These are phyloP conservation scores for Lacerta viridis DNA, from an alignment of 2,797 vertebrate genomes.

Conservation along the genomic window DNA sequence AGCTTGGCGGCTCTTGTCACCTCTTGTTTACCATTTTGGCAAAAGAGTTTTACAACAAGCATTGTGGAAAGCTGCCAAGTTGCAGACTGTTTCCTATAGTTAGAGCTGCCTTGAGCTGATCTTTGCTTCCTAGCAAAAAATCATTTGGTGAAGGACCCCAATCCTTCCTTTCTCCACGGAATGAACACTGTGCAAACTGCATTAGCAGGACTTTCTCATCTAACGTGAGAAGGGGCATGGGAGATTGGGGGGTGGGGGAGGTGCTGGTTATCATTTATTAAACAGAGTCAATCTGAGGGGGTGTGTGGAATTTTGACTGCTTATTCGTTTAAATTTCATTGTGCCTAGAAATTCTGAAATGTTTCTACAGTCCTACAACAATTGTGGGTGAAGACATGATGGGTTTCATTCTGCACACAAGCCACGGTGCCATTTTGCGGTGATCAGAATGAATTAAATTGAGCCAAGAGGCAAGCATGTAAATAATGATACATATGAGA, in stretches of 20 bases:
- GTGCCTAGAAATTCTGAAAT: not conserved
- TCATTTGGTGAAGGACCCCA: not conserved
- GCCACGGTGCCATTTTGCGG: not conserved
- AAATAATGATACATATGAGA: not conserved
- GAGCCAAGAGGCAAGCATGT: not conserved
- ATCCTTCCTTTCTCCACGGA: constrained; percentile 20
- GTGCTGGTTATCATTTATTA: not conserved
- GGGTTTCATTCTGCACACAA: not conserved
- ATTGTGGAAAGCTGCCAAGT: constrained; percentile 11
- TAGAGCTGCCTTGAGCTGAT: not conserved
- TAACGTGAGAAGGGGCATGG: not conserved
- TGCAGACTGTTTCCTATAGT: constrained; percentile 11
- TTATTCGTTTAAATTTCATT: not conserved
- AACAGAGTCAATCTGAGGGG: not conserved
- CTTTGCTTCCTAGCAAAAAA: not conserved
- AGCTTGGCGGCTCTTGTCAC: constrained; percentile 49
- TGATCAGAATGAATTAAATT: constrained; percentile 9
- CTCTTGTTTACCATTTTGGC: constrained; percentile 62
- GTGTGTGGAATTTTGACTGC: not conserved
- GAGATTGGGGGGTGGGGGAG: not conserved
- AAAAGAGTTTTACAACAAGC: constrained; percentile 18
- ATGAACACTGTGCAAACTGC: not conserved
- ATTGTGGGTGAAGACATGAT: not conserved
- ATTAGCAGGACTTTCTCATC: not conserved
- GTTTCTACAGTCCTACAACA: not conserved